Base-by-base conservation (phyloP, 2,888 invertebrate species). In the Tupiocoris notatus region DNA sequence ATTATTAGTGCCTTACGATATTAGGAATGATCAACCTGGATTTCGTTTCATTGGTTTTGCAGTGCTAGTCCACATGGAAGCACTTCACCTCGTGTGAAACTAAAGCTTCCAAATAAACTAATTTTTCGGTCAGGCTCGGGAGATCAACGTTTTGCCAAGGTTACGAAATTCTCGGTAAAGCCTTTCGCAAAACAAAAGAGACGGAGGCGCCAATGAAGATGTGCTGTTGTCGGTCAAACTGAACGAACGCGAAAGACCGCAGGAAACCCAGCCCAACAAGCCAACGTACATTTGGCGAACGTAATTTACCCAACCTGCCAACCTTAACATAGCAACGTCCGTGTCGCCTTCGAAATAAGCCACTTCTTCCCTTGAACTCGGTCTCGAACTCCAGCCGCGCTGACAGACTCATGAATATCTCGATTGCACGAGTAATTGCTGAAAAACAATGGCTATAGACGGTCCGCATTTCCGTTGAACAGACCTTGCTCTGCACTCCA, bases 261-360 rank as follows among this genome's bases (percentile, higher is more conserved):
- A 64, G 64, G n/a, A 64, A 25, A n/a, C 64, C 64, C 1, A 23
- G 7, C 64, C 64, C 64, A 1, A 2, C 25, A 9, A 62, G 24
- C 17, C 6, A 22, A 12, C 62, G 2, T 12, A 12, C 39, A 25
- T 25, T 25, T 24, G 18, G 64, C 64, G 64, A 25, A 25, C 64
- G 64, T 64, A 64, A 64, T 24, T 64, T 64, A 64, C 64, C 25
- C 39, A 25, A 64, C 25, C 64, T 64, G 64, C 24, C 64, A 64
- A 25, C 64, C 39, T 64, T 17, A n/a, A 25, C n/a, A 64, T 64
- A 20, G 64, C n/a, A 64, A 64, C 23, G 23, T 23, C 62, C n/a
- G n/a, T n/a, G n/a, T n/a, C n/a, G n/a, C n/a, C n/a, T n/a, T n/a
- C n/a, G n/a, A n/a, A n/a, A n/a, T n/a, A 39, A 39, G 39, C 39